Evolutionary conservation across 2,797 vertebrate genomes (phyloP).

Genomic region (Arrhamphus sclerolepis): DNA sequence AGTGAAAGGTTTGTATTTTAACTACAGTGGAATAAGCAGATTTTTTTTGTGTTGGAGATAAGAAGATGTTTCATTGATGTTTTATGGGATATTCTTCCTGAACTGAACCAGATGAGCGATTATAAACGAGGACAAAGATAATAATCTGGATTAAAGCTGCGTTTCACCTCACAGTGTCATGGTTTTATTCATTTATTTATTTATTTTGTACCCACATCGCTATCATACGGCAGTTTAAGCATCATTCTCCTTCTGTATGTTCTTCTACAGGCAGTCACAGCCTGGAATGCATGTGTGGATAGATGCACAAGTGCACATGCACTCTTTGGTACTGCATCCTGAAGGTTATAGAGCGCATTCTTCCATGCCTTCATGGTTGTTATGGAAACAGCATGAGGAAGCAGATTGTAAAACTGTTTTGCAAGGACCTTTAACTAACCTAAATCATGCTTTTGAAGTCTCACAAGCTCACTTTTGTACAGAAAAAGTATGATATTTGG

Average conservation of each 20-base stretch:
- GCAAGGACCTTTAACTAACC: constrained; percentile 64
- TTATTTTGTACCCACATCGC: constrained; percentile 29
- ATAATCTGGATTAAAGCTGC: constrained; percentile 41
- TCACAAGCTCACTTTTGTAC: constrained; percentile 11
- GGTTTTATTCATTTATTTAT: too few relatives aligned
- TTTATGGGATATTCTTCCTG: constrained; percentile 63
- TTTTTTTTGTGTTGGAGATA: constrained; percentile 44
- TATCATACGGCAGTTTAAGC: constrained; percentile 2
- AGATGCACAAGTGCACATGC: constrained; percentile 16
- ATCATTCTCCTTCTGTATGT: constrained; percentile 6
- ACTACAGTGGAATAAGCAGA: constrained; percentile 29
- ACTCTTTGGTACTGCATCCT: constrained; percentile 65
- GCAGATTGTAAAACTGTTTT: constrained; percentile 75
- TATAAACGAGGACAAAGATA: constrained; percentile 48
- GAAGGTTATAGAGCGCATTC: constrained; percentile 79
- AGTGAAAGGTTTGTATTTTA: constrained; percentile 28
- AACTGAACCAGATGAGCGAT: constrained; percentile 64
- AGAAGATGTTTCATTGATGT: constrained; percentile 60
- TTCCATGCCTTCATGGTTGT: constrained; percentile 73
- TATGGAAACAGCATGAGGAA: constrained; percentile 83
- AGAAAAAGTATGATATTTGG: constrained; percentile 12
- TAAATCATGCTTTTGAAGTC: constrained; percentile 41
- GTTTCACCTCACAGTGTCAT: constrained; percentile 4
- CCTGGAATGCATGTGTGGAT: constrained; percentile 4
- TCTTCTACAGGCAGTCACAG: constrained; percentile 9